Percentiles rank a stretch among this genome's conserved stretches.
Conservation (phyloP, 2,888 invertebrate species). For the Caenorhabditis sulstoni region DNA sequence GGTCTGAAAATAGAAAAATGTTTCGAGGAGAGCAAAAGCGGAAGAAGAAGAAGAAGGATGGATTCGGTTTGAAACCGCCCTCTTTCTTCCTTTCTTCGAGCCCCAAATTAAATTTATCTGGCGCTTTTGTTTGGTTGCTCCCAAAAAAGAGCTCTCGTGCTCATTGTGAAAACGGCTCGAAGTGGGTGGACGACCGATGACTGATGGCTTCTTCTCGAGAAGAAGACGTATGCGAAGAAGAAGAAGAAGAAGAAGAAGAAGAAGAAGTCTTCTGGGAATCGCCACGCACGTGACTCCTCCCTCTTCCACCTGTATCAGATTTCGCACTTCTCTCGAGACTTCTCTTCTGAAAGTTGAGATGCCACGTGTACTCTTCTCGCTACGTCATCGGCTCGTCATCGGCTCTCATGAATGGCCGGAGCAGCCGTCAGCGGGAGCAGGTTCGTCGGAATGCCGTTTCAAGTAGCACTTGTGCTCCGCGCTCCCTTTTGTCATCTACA, state of each 20-base stretch:
- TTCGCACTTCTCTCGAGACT: background rate
- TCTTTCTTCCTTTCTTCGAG: conserved; percentile 15
- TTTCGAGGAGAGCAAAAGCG: background rate
- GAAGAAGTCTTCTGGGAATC: conserved; percentile 16
- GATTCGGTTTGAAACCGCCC: conserved; percentile 6
- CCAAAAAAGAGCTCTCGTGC: conserved; percentile 9
- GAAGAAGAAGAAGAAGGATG: background rate
- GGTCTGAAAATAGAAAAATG: conserved; percentile 6
- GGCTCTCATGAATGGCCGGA: background rate
- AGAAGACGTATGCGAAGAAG: too few relatives aligned
- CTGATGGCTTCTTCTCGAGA: background rate
- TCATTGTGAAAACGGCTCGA: background rate
- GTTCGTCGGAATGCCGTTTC: conserved; percentile 11
- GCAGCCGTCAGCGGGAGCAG: background rate
- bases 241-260: conserved; percentile 18
- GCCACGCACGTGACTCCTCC: background rate
- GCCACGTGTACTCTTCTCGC: conserved; percentile 10
- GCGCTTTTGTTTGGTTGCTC: conserved; percentile 4
- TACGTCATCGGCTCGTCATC: conserved; percentile 4
- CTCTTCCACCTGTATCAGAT: conserved; percentile 4
- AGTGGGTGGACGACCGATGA: background rate
- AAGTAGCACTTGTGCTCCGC: conserved; percentile 14
- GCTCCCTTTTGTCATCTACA: background rate
- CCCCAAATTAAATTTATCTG: conserved; percentile 15
- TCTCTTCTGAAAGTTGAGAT: conserved; percentile 1